A percentile compares a stretch with the other conserved stretches of the same genome.
phyloP scores from a whole-genome alignment of 2,797 vertebrate species.

The Threskiornis aethiopicus region DNA sequence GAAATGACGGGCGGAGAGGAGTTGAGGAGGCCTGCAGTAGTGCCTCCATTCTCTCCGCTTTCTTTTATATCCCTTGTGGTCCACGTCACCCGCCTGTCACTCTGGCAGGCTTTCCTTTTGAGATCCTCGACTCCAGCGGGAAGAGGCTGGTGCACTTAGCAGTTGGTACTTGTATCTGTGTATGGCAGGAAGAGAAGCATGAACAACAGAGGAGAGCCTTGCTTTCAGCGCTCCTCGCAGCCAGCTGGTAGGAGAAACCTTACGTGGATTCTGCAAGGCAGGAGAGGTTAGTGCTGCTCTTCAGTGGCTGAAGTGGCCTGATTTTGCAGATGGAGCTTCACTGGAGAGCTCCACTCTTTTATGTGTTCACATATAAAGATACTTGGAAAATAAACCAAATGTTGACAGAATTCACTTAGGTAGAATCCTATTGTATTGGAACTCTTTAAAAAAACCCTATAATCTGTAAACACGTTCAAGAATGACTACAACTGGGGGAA shows the following conservation, averaged over 20 bases:
- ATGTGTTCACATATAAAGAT: background rate
- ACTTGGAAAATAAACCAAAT: background rate
- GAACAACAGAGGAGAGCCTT: background rate
- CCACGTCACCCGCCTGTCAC: background rate
- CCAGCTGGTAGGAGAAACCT: background rate
- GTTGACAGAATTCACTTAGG: background rate
- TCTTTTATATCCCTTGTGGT: background rate
- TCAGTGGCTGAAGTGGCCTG: background rate
- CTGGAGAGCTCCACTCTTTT: background rate
- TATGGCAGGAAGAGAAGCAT: background rate
- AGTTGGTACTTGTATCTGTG: background rate
- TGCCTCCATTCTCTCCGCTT: background rate
- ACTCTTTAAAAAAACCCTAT: background rate
- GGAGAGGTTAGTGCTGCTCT: background rate
- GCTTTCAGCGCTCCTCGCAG: background rate
- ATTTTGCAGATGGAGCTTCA: background rate
- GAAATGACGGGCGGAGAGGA: background rate
- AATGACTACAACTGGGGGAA: background rate
- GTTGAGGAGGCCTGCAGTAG: background rate
- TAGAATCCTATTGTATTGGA: background rate
- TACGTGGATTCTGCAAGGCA: background rate
- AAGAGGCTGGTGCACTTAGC: background rate
- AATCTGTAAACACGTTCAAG: background rate
- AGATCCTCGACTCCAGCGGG: background rate
- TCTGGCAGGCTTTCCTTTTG: background rate